These are phyloP conservation scores for Choristoneura fumiferana DNA, from an alignment of 1,140 invertebrate genomes.

Conservation along the genomic window DNA sequence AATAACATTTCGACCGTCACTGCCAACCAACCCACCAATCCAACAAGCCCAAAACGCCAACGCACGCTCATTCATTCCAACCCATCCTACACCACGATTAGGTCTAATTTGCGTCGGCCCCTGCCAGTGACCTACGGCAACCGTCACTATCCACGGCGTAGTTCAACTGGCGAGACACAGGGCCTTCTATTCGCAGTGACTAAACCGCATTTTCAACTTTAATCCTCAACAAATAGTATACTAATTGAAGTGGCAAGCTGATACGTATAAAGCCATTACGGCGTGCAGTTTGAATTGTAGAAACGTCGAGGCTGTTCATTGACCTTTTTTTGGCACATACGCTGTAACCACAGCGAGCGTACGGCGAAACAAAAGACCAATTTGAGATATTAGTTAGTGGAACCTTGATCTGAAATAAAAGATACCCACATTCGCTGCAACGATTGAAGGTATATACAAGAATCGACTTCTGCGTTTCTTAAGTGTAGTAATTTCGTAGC, in stretches of 20 bases:
- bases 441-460: background rate
- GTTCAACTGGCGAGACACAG: constrained; percentile 44
- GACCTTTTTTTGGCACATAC: constrained; percentile 74
- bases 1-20: constrained; percentile 71
- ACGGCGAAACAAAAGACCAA: constrained; percentile 72
- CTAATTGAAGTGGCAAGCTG: constrained; percentile 34
- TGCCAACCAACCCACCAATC: constrained; percentile 38
- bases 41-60: constrained; percentile 38
- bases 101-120: constrained; percentile 52
- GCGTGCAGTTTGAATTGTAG: constrained; percentile 52
- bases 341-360: constrained; percentile 24
- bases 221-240: constrained; percentile 41
- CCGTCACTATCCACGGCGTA: constrained; percentile 37
- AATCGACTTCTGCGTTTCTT: background rate
- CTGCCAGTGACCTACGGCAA: constrained; percentile 39
- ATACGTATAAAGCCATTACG: constrained; percentile 47
- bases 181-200: constrained; percentile 44
- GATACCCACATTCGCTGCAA: constrained; percentile 32
- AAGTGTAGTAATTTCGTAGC: constrained; percentile 1
- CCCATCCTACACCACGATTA: constrained; percentile 38
- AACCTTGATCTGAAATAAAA: constrained; percentile 63
- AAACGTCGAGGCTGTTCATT: constrained; percentile 76
- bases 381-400: constrained; percentile 63
- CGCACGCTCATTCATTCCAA: constrained; percentile 28
- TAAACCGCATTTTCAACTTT: constrained; percentile 53